Evolutionary conservation across 2,113 vertebrate species (phyloP), one percentile per base, ranked within the genome.

Genomic region (Callipepla squamata): DNA sequence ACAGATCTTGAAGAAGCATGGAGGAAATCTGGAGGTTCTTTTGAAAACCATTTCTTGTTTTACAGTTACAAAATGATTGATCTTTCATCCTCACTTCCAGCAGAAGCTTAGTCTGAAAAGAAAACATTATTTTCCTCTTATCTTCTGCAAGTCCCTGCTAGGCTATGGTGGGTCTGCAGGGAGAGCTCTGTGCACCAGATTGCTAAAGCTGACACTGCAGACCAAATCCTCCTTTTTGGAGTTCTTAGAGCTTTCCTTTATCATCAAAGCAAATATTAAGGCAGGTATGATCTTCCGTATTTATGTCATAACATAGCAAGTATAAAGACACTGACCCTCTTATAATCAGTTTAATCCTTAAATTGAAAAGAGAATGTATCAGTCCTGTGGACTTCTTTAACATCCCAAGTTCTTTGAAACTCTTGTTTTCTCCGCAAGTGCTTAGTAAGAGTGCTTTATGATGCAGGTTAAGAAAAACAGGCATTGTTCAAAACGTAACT

Each of bases 251-350:
- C 73, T 79, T 45, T 51, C 30, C 19, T 89, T 93, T 72, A 17
- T 23, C 23, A 69, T 89, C 25, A 76, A 84, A 92, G 66, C 36
- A 93, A 82, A 30, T 80, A 47, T 50, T 92, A 89, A 81, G 32
- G 26, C 13, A 42, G 25, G n/a, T 45, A 38, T 82, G 7, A 2
- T 82, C 65, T 62, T 80, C 53, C 36, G 11, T 36, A 82, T 85
- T 95, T 82, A 26, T 79, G 75, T 85, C 51, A 67, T 59, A 80
- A 78, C 42, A 78, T 25, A 76, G 55, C 36, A 89, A 76, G n/a
- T 34, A 19, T 58, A 40, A 72, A 89, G 78, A 85, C 40, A 40
- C 30, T 36, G 18, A 77, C 62, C 17, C 8, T 72, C 47, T 92
- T 87, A 76, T 5, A 85, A 36, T 79, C 44, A 62, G 4, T 53